Conservation (phyloP, 2,113 vertebrate genomes). For the Delphinus delphis region DNA sequence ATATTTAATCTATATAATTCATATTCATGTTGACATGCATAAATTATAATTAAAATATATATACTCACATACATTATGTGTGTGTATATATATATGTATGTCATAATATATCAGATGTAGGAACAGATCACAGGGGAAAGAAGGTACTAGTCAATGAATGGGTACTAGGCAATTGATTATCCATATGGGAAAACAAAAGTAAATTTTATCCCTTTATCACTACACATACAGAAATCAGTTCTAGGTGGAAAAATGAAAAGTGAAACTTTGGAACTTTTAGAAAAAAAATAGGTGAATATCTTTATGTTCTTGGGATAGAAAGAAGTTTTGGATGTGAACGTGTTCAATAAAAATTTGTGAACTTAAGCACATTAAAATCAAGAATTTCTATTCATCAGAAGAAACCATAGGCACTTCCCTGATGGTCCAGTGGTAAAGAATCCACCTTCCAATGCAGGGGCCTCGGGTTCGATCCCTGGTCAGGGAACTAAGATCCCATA, state of each 20-base stretch:
- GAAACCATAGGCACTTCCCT: background rate
- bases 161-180: background rate
- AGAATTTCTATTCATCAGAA: background rate
- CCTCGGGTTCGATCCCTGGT: too few species aligned
- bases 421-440: too few species aligned
- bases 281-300: background rate
- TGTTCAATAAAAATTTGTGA: background rate
- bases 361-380: background rate
- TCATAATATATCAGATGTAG: background rate
- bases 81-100: background rate
- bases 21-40: background rate
- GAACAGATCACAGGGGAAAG: background rate
- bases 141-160: background rate
- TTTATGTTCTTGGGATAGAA: background rate
- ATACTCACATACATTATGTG: background rate
- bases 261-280: background rate
- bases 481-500: too few species aligned
- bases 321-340: background rate
- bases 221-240: background rate
- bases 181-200: background rate
- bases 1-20: background rate
- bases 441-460: too few species aligned
- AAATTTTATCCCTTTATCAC: background rate
- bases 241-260: background rate
- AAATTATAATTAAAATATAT: background rate